phyloP scores from a whole-genome alignment of 2,888 invertebrate genomes.

The Drosophila hamatofila region DNA sequence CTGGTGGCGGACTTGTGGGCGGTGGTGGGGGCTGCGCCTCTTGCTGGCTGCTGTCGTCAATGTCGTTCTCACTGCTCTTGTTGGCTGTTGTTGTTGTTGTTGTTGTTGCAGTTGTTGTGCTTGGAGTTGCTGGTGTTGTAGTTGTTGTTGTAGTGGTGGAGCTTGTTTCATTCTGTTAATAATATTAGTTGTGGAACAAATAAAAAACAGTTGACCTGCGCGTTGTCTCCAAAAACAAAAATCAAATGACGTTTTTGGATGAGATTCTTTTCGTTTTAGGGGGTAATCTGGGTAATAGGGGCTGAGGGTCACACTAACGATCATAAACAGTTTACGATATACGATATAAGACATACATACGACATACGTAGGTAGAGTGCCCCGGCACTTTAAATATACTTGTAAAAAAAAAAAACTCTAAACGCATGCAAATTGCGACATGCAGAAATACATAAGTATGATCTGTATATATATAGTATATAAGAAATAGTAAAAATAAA shows the following conservation, averaged over 20 bases:
- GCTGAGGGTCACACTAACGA: slow-evolving; percentile 21
- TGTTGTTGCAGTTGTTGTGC: slow-evolving; percentile 50
- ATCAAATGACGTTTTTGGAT: slow-evolving; percentile 51
- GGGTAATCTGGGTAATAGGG: background rate
- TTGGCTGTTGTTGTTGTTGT: slow-evolving; percentile 25
- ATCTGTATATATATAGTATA: slow-evolving; percentile 27
- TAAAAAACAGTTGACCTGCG: slow-evolving; percentile 66
- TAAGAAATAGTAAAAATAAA: slow-evolving; percentile 26
- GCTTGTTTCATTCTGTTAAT: slow-evolving; percentile 85
- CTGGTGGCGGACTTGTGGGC: slow-evolving; percentile 75
- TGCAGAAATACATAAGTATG: slow-evolving; percentile 59
- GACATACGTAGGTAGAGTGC: slow-evolving; percentile 51
- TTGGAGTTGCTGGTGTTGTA: slow-evolving; percentile 54
- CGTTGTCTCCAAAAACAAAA: slow-evolving; percentile 63
- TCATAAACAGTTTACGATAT: slow-evolving; percentile 35
- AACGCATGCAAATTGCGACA: slow-evolving; percentile 66
- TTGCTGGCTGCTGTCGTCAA: slow-evolving; percentile 47
- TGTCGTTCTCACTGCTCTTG: slow-evolving; percentile 55
- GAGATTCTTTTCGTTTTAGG: slow-evolving; percentile 20
- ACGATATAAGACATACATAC: slow-evolving; percentile 43
- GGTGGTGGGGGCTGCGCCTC: slow-evolving; percentile 84
- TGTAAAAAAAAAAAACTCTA: slow-evolving; percentile 25
- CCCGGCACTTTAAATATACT: slow-evolving; percentile 41
- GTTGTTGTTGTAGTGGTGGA: slow-evolving; percentile 54
- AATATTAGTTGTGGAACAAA: slow-evolving; percentile 83